Evolutionary conservation across 2,113 vertebrate genomes (phyloP).

Genomic region (Macrotus californicus): DNA sequence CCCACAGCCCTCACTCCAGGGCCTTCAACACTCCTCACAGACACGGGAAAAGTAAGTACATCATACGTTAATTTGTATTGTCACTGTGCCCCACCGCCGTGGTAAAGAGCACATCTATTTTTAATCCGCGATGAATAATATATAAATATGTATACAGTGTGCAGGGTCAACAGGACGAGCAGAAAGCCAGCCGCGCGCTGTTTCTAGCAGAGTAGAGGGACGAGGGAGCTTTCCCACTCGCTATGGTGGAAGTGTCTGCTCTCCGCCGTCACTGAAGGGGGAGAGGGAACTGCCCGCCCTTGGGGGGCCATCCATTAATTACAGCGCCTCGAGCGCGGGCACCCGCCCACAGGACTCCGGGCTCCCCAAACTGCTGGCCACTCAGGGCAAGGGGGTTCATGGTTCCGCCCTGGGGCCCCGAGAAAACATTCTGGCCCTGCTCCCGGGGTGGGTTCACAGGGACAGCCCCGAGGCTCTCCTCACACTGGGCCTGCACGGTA

Average conservation of each 20-base stretch:
- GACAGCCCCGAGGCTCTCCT: neutral
- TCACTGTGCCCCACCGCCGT: conserved; percentile 80
- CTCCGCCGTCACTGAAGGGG: conserved; percentile 72
- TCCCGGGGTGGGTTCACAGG: neutral
- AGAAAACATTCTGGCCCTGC: rapidly evolving
- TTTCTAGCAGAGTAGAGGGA: conserved; percentile 78
- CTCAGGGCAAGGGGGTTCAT: neutral
- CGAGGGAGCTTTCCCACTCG: conserved; percentile 79
- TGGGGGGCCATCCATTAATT: conserved; percentile 76
- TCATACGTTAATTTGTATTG: conserved; percentile 89
- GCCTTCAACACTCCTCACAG: conserved; percentile 83
- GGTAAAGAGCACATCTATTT: conserved; percentile 89
- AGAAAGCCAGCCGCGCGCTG: conserved; percentile 78
- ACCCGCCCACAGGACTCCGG: neutral
- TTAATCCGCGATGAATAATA: conserved; percentile 90
- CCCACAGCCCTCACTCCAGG: conserved; percentile 61
- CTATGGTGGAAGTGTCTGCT: conserved; percentile 75
- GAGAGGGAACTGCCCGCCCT: conserved; percentile 70
- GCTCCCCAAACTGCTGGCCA: neutral
- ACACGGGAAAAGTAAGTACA: conserved; percentile 85
- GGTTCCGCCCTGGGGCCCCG: neutral
- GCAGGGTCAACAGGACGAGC: conserved; percentile 77
- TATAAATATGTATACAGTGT: conserved; percentile 87
- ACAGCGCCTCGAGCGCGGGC: conserved; percentile 67
- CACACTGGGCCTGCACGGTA: rapidly evolving